Evolutionary conservation across 64 coral and sea anemone species (phyloP), one percentile per base, ranked within the genome.

Genomic region (Orbicella faveolata): DNA sequence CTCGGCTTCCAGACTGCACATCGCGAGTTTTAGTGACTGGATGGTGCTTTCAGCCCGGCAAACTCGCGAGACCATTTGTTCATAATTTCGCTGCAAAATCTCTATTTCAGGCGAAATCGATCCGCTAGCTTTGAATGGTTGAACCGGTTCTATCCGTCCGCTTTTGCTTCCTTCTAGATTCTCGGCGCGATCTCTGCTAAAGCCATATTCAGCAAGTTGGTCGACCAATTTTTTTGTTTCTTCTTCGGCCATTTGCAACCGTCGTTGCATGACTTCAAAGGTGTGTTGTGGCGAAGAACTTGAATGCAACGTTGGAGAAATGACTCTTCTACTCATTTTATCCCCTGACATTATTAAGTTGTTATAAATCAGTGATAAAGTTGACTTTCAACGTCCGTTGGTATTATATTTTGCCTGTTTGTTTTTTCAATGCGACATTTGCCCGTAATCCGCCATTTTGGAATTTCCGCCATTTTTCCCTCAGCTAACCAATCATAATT

Each of bases 41-140:
- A 98, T 94, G 15, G 93, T 98, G 62, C 96, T 98, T 74, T 98
- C 96, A 36, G 93, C 87, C 5, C 96, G 90, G 74, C 96, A 98
- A 89, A 98, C 96, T 53, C 96, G 83, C 2, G 93, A 63, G 18
- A 98, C 96, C 93, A 98, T 92, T 90, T 84, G 87, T 51, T 98
- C 93, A 64, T 98, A 98, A 35, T 98, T 95, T n/a, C 92, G 91
- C 73, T 98, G 90, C 14, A 98, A 87, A 21, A 95, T 36, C 61
- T 98, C 96, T 9, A 93, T 75, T 84, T 98, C 87, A 53, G 90
- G 88, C 16, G 84, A 87, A n/a, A 67, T 75, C 19, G 84, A 75
- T 86, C 81, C 21, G 63, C 39, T 34, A 74, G 66, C 63, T 88
- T 95, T 95, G 61, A 98, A 98, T 33, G 96, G 90, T 61, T 88